Base-by-base conservation (phyloP, 37 sponge, comb jelly and placozoan genomes). In the Chondrilla cf. caribensis region DNA sequence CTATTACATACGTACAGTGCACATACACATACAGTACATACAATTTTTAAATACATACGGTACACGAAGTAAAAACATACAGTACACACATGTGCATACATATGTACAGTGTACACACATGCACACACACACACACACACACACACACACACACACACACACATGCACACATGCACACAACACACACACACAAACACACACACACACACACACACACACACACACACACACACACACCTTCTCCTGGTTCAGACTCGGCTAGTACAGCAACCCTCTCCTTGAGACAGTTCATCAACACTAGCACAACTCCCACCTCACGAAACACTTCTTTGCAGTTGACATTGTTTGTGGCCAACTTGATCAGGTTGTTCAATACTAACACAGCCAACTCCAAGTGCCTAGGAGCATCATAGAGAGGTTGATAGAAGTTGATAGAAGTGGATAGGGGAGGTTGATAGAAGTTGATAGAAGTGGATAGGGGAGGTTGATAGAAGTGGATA, bases 291-390 rank as follows among this genome's bases (percentile, higher is more conserved):
- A 84, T 72, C 60, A 93, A 43, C 28, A 86, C 77, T 62, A 9
- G 62, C 55, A 93, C 42, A 8, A 93, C 29, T 3, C 90, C 88
- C 4, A 87, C 87, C 58, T 93, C 86, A 15, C 90, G 43, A 37
- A 84, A 90, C 57, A 90, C 58, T 4, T 86, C 86, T 58, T 84
- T 90, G 86, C 58, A 90, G 7, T 81, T 80, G 19, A 87, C 58
- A 25, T 76, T 78, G 77, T 76, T 62, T 24, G 85, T 93, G 60
- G 89, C 86, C 39, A 93, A 71, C 75, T 80, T 83, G 37, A 90
- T 68, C 36, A 68, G 70, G 2, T n/a, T 68, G 36, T 33, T 29
- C 70, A 68, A 6, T 19, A 68, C 35, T 37, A 68, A 19, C 2
- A 17, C 33, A 37, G 70, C 19, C 70, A 68, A 28, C 70, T 68